Evolutionary conservation across 1,140 invertebrate genomes (phyloP).

Genomic region (Goniozus legneri): DNA sequence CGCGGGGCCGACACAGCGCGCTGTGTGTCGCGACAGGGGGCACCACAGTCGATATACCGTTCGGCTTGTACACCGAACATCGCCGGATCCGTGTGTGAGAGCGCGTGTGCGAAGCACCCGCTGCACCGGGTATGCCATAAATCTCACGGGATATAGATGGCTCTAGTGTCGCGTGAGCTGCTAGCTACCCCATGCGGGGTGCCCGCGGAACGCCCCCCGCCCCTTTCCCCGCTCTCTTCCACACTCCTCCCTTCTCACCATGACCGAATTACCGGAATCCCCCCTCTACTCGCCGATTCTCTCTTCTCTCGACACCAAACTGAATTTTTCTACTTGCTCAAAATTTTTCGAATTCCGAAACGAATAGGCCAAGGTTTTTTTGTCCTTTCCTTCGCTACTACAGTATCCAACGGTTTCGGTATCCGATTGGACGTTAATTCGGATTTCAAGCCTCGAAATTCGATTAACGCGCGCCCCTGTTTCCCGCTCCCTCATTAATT

Average conservation of each 20-base stretch:
- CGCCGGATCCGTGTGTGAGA: too few relatives aligned
- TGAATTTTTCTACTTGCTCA: too few relatives aligned
- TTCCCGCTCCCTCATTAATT: too few relatives aligned
- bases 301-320: too few relatives aligned
- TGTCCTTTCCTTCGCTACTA: too few relatives aligned
- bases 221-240: slow-evolving; percentile 26
- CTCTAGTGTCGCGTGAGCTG: slow-evolving; percentile 53
- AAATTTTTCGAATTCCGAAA: too few relatives aligned
- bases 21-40: slow-evolving; percentile 52
- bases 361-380: too few relatives aligned
- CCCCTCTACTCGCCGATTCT: slow-evolving; percentile 27
- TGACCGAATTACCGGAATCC: slow-evolving; percentile 50
- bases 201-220: slow-evolving; percentile 45
- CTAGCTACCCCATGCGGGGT: slow-evolving; percentile 54
- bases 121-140: slow-evolving; percentile 52
- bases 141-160: slow-evolving; percentile 54
- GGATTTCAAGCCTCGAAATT: too few relatives aligned
- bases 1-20: slow-evolving; percentile 50
- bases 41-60: slow-evolving; percentile 44
- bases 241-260: slow-evolving; percentile 14
- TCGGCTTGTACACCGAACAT: slow-evolving; percentile 48
- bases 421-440: too few relatives aligned
- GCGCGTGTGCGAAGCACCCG: slow-evolving; percentile 47
- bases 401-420: too few relatives aligned
- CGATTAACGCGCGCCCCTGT: too few relatives aligned